These are phyloP conservation scores for Magallana gigas DNA, from an alignment of 1,140 invertebrate genomes.

Conservation along the genomic window DNA sequence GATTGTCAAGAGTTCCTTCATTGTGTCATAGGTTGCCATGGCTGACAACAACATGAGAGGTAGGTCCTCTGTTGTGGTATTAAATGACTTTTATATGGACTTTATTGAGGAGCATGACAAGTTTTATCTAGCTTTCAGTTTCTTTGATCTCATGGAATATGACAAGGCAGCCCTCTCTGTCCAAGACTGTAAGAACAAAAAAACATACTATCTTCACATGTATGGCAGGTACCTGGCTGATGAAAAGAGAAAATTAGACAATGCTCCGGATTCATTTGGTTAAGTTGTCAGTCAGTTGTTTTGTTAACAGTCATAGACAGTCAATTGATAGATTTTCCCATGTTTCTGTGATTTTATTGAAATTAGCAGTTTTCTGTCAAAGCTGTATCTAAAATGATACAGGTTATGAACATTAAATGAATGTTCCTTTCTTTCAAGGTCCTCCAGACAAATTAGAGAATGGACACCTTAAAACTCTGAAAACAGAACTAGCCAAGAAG, in stretches of 20 bases:
- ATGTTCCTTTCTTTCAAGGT: conserved; percentile 56
- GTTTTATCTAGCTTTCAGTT: conserved; percentile 91
- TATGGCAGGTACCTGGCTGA: conserved; percentile 92
- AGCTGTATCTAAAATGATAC: no score
- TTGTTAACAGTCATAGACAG: no score
- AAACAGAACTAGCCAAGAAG: conserved; percentile 76
- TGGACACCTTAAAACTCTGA: conserved; percentile 74
- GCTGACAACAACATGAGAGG: conserved; percentile 81
- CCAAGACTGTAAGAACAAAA: conserved; percentile 84
- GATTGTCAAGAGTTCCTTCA: no score
- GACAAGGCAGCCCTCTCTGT: conserved; percentile 92
- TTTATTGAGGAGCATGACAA: conserved; percentile 82
- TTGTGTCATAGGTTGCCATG: no score
- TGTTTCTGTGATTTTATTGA: no score
- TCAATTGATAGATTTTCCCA: no score
- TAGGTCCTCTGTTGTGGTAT: conserved; percentile 75
- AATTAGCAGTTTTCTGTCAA: no score
- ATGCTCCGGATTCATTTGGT: conserved; percentile 88
- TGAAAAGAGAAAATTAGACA: conserved; percentile 93
- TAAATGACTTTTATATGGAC: conserved; percentile 67
- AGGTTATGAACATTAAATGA: no score
- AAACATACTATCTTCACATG: conserved; percentile 88
- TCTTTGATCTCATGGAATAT: conserved; percentile 95
- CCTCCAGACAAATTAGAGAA: conserved; percentile 73
- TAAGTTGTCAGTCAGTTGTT: conserved; percentile 13